Conservation (phyloP, 92 coral and sea anemone genomes). For the Micromussa lordhowensis region DNA sequence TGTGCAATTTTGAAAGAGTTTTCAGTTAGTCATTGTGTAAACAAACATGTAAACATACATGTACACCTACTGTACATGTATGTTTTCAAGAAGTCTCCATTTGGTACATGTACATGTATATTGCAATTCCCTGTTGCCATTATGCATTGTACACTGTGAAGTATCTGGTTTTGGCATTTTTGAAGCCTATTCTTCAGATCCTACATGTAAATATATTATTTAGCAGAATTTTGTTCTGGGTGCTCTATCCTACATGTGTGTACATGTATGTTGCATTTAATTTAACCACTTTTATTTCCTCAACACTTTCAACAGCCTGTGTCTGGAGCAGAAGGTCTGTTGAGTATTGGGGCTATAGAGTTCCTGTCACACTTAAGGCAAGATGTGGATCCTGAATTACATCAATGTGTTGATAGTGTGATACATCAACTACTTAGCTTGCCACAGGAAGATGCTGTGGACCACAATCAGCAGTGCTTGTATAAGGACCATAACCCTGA, state of each 20-base stretch:
- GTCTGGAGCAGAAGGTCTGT: constrained; percentile 82
- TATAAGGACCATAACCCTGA: constrained; percentile 46
- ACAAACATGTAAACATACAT: no score
- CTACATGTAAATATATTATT: background rate
- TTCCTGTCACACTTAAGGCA: constrained; percentile 92
- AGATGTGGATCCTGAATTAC: constrained; percentile 86
- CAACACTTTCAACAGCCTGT: constrained; percentile 64
- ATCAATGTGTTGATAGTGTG: constrained; percentile 83
- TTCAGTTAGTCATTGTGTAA: no score
- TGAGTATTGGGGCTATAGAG: constrained; percentile 90
- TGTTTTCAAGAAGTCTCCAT: no score
- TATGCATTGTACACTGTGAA: no score
- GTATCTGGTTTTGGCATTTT: background rate
- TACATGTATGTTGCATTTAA: background rate
- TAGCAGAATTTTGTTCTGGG: background rate
- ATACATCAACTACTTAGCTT: constrained; percentile 87
- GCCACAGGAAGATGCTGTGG: constrained; percentile 69
- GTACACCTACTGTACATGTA: no score
- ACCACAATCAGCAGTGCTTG: constrained; percentile 73
- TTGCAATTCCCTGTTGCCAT: no score
- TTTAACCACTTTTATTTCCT: background rate
- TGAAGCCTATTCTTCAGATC: background rate
- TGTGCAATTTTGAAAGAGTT: no score
- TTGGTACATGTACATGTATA: no score
- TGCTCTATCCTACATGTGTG: background rate